Evolutionary conservation across 2,888 invertebrate genomes (phyloP).

Genomic region (Papilio protenor): DNA sequence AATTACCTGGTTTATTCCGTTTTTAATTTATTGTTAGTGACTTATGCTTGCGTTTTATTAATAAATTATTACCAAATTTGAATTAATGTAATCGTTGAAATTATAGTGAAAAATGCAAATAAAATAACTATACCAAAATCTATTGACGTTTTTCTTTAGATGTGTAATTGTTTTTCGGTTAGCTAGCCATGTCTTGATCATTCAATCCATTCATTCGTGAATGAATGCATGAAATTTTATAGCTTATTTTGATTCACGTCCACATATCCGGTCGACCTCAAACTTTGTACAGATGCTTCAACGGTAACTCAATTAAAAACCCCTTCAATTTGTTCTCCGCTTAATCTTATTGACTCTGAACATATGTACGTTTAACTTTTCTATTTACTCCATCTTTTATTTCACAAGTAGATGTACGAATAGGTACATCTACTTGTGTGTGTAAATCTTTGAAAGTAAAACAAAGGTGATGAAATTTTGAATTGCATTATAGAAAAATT

Average conservation of each 20-base stretch:
- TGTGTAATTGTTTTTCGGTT: constrained; percentile 26
- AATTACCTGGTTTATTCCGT: background rate
- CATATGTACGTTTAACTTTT: background rate
- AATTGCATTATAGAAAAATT: background rate
- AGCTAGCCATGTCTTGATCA: constrained; percentile 29
- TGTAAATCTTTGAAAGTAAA: background rate
- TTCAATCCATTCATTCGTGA: constrained; percentile 27
- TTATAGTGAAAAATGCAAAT: background rate
- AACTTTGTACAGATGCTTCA: constrained; percentile 31
- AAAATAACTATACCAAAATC: background rate
- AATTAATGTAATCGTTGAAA: background rate
- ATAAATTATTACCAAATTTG: background rate
- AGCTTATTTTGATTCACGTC: constrained; percentile 36
- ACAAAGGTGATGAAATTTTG: background rate
- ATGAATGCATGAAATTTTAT: constrained; percentile 41
- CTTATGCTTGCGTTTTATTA: background rate
- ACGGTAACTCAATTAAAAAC: constrained; percentile 31
- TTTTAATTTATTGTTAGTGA: background rate
- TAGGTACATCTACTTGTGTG: background rate
- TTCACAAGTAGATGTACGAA: background rate
- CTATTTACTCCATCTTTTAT: background rate
- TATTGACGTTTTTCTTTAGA: background rate
- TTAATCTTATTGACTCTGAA: background rate
- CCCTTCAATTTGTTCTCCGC: background rate
- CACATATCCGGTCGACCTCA: constrained; percentile 29